A percentile compares a stretch with the other conserved stretches of the same genome.
phyloP scores from a whole-genome alignment of 2,113 vertebrate species.

The Pleuronectes platessa region DNA sequence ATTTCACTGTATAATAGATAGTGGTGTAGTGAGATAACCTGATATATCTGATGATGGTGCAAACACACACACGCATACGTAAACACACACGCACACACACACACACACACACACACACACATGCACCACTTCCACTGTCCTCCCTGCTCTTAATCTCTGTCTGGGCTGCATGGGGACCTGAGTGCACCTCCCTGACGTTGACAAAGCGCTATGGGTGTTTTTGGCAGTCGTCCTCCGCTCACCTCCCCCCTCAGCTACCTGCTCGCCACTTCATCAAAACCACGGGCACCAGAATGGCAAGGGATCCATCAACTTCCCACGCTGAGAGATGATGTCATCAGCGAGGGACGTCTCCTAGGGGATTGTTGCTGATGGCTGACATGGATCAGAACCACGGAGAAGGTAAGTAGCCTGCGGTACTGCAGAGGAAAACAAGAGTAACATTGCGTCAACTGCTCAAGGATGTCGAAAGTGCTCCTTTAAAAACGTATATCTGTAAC shows the following conservation, averaged over 20 bases:
- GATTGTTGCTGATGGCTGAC: slow-evolving; percentile 59
- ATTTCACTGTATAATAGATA: slow-evolving; percentile 66
- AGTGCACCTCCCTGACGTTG: slow-evolving; percentile 73
- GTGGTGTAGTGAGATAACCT: slow-evolving; percentile 65
- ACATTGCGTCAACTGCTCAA: background rate
- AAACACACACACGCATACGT: slow-evolving; percentile 5
- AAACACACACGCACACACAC: slow-evolving; percentile 2
- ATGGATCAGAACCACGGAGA: slow-evolving; percentile 58
- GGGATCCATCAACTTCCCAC: slow-evolving; percentile 76
- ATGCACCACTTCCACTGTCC: slow-evolving; percentile 43
- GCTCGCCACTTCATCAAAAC: slow-evolving; percentile 78
- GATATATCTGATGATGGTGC: slow-evolving; percentile 65
- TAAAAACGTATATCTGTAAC: background rate
- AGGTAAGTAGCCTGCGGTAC: slow-evolving; percentile 17
- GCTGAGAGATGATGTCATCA: slow-evolving; percentile 80
- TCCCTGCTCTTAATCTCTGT: slow-evolving; percentile 73
- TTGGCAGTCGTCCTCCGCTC: slow-evolving; percentile 66
- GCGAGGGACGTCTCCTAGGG: slow-evolving; percentile 58
- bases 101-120: slow-evolving; percentile 25
- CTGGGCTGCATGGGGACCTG: slow-evolving; percentile 65
- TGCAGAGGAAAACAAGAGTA: slow-evolving; percentile 27
- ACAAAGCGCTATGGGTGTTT: slow-evolving; percentile 75
- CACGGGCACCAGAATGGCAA: slow-evolving; percentile 64
- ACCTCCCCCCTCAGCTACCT: slow-evolving; percentile 61
- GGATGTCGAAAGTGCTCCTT: background rate